A percentile compares a stretch with the other conserved stretches of the same genome.
These are phyloP conservation scores for Scaeva pyrastri DNA, from an alignment of 2,888 invertebrate species.

Conservation along the genomic window DNA sequence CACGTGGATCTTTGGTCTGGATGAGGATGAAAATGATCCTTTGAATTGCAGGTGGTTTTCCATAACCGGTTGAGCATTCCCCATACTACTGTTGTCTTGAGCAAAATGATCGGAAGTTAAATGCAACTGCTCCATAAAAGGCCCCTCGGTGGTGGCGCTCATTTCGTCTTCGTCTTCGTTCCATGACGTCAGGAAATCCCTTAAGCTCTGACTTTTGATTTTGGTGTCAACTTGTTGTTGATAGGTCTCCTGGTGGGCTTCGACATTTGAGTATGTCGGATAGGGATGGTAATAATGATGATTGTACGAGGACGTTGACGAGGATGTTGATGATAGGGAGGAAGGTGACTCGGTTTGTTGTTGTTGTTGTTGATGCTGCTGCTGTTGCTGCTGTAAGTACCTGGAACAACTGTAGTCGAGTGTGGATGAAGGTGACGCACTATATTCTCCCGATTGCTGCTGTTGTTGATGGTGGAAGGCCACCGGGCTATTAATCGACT, in stretches of 20 bases:
- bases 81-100: slow-evolving; percentile 29
- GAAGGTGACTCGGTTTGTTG: slow-evolving; percentile 54
- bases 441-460: slow-evolving; percentile 34
- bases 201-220: slow-evolving; percentile 81
- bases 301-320: slow-evolving; percentile 50
- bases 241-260: slow-evolving; percentile 31
- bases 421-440: slow-evolving; percentile 31
- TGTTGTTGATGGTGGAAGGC: slow-evolving; percentile 51
- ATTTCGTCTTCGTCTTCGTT: slow-evolving; percentile 83
- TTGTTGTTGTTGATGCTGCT: slow-evolving; percentile 49
- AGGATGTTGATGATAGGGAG: slow-evolving; percentile 49
- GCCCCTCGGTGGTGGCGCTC: slow-evolving; percentile 42
- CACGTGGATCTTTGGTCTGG: slow-evolving; percentile 78
- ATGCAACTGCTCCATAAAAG: slow-evolving; percentile 63
- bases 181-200: slow-evolving; percentile 83
- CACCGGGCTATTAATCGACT: slow-evolving; percentile 39
- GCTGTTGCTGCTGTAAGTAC: slow-evolving; percentile 69
- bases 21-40: slow-evolving; percentile 65
- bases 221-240: slow-evolving; percentile 66
- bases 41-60: slow-evolving; percentile 77
- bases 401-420: slow-evolving; percentile 55
- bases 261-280: slow-evolving; percentile 45
- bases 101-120: slow-evolving; percentile 51
- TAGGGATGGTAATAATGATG: slow-evolving; percentile 67
- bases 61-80: slow-evolving; percentile 35